Percentiles rank a stretch among this genome's conserved stretches.
Conservation (phyloP, 2,113 vertebrate genomes). For the Plotosus lineatus region DNA sequence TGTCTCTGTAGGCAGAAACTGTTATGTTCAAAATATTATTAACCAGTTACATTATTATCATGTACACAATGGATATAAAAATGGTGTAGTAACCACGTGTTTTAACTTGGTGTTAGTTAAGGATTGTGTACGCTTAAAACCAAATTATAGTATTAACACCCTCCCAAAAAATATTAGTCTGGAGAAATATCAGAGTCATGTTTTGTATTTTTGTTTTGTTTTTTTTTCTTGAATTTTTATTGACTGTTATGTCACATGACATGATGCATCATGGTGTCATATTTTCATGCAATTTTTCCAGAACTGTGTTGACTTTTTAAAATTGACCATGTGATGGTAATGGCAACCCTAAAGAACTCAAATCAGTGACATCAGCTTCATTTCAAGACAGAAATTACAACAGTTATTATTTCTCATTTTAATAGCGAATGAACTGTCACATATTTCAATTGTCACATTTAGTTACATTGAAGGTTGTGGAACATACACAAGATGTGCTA, state of each 20-base stretch:
- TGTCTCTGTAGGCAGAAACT: constrained; percentile 39
- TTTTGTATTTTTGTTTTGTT: not conserved
- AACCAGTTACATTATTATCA: constrained; percentile 53
- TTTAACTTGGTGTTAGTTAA: not conserved
- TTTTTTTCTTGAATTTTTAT: not conserved
- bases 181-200: too few relatives aligned
- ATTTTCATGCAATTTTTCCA: not conserved
- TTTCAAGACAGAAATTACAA: not conserved
- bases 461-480: not conserved
- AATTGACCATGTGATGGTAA: not conserved
- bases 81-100: not conserved
- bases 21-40: not conserved
- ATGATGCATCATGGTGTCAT: not conserved
- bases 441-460: not conserved
- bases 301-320: not conserved
- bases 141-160: not conserved
- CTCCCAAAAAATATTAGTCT: too few relatives aligned
- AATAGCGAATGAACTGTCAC: not conserved
- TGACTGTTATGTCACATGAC: not conserved
- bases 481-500: not conserved
- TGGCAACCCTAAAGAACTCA: not conserved
- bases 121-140: not conserved
- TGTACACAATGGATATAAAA: constrained; percentile 47
- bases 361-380: not conserved
- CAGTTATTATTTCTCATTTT: not conserved